Evolutionary conservation across 2,888 invertebrate species (phyloP).

Genomic region (Archips crataeganus): DNA sequence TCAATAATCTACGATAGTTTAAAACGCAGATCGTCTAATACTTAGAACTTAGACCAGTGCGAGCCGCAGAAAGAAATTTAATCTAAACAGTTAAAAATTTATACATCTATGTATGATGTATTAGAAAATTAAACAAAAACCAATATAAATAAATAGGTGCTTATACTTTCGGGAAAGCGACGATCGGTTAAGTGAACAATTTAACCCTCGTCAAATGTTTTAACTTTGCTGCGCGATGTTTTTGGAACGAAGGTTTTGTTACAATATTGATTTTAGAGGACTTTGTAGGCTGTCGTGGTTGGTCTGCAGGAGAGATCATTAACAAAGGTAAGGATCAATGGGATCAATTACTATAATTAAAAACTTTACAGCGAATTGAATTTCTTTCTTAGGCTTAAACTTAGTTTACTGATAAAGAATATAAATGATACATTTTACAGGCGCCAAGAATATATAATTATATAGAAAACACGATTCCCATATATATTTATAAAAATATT

Average conservation of each 20-base stretch:
- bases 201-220: slow-evolving; percentile 46
- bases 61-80: slow-evolving; percentile 66
- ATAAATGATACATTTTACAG: slow-evolving; percentile 48
- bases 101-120: slow-evolving; percentile 4
- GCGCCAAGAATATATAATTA: slow-evolving; percentile 51
- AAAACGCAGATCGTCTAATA: slow-evolving; percentile 48
- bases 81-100: slow-evolving; percentile 47
- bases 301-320: slow-evolving; percentile 14
- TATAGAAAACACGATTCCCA: slow-evolving; percentile 48
- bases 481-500: slow-evolving; percentile 41
- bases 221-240: slow-evolving; percentile 30
- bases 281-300: neutral
- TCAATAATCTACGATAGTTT: slow-evolving; percentile 64
- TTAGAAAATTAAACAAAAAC: slow-evolving; percentile 10
- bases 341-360: slow-evolving; percentile 42
- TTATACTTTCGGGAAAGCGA: slow-evolving; percentile 25
- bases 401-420: slow-evolving; percentile 49
- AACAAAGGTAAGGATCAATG: slow-evolving; percentile 41
- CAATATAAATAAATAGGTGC: neutral
- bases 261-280: slow-evolving; percentile 17
- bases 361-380: slow-evolving; percentile 47
- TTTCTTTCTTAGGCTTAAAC: slow-evolving; percentile 64
- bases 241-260: slow-evolving; percentile 26
- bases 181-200: slow-evolving; percentile 42
- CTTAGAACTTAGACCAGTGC: slow-evolving; percentile 51